These are phyloP conservation scores for Luscinia luscinia DNA, from an alignment of 2,797 vertebrate genomes.

Conservation along the genomic window DNA sequence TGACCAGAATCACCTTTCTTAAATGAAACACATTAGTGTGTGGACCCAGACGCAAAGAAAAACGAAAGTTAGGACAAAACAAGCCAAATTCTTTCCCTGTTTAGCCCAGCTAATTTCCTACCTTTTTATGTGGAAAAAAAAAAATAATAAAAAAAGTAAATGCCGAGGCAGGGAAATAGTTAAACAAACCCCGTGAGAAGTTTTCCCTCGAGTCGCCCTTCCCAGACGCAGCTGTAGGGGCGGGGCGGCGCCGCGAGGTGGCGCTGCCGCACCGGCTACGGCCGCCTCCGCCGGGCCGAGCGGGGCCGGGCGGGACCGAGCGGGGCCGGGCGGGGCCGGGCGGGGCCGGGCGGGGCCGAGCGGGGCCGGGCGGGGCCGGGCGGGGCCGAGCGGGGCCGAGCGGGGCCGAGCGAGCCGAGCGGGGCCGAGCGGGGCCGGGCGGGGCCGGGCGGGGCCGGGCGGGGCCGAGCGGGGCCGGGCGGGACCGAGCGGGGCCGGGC, in stretches of 20 bases:
- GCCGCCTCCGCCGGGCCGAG: not conserved
- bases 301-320: not conserved
- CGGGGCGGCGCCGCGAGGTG: not conserved
- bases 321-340: not conserved
- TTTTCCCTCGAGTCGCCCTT: not conserved
- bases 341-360: too few relatives aligned
- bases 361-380: too few relatives aligned
- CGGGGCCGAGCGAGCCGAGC: too few relatives aligned
- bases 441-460: too few relatives aligned
- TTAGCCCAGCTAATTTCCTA: not conserved
- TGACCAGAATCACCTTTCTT: not conserved
- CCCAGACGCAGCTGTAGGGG: not conserved
- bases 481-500: too few relatives aligned
- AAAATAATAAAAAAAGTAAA: too few relatives aligned
- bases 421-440: too few relatives aligned
- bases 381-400: too few relatives aligned
- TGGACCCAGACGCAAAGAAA: not conserved
- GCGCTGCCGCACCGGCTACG: not conserved
- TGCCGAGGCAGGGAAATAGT: accelerated
- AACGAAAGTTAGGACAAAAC: not conserved
- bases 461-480: too few relatives aligned
- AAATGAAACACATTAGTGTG: not conserved
- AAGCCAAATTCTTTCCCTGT: not conserved
- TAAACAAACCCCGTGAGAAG: accelerated
- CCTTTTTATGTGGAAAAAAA: not conserved